Evolutionary conservation across 2,888 invertebrate genomes (phyloP), one percentile per base, ranked within the genome.

Genomic region (Synergus laeviventris): DNA sequence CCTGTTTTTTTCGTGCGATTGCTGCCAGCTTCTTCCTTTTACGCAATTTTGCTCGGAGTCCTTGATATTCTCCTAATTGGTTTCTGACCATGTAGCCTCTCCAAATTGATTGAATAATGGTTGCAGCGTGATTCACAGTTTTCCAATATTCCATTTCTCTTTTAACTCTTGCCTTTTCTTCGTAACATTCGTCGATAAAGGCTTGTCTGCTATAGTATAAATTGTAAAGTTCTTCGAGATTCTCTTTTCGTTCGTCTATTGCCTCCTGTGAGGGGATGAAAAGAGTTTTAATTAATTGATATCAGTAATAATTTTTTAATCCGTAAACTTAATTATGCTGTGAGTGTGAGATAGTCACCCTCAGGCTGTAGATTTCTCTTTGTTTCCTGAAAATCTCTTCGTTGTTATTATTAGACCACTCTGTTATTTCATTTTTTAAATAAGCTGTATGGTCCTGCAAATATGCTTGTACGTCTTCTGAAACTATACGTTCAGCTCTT

Each of bases 21-120:
- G 56, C 56, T 12, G 56, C 56, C 21, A 56, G 8, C n/a, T 56
- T 56, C 11, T 86, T 84, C 9, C 76, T 80, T 74, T 79, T 85
- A 59, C 76, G 79, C 5, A 85, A 61, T 38, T 38, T 60, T 36
- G 74, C 74, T 79, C 82, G 78, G 5, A 87, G 75, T 38, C 78
- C 82, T 21, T 82, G 80, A 73, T 82, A 88, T 12, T 54, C 74
- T n/a, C 88, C 89, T 62, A 89, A 77, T 78, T 84, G 73, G 12
- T 86, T 83, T 24, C 88, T 84, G 0, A 88, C 89, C 86, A 89
- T 88, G 75, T 86, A 83, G n/a, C 89, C 87, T 79, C 84, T 82
- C 88, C 88, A 88, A 8, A 79, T 4, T 5, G 85, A 77, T 80
- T 89, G 89, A 79, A 89, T 87, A 5, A 84, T n/a, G 1, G 82